Percentiles rank a stretch among this genome's conserved stretches.
Evolutionary conservation across 2,797 vertebrate species (phyloP).

Genomic region (Myotis pilosus): DNA sequence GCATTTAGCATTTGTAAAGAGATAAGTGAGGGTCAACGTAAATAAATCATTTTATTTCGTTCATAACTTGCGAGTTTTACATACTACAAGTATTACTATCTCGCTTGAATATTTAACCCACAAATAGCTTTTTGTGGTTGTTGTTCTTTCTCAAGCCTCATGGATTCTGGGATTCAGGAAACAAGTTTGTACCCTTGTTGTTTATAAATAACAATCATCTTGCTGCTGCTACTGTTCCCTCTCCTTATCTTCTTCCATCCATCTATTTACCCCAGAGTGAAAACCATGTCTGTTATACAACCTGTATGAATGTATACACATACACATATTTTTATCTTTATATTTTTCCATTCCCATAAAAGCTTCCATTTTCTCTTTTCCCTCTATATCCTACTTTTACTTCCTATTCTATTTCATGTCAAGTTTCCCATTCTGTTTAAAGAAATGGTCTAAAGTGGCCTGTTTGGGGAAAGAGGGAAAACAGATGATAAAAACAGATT

Average conservation of each 20-base stretch:
- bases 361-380: conserved; percentile 25
- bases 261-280: background rate
- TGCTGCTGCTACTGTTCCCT: background rate
- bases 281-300: background rate
- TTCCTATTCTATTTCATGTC: conserved; percentile 11
- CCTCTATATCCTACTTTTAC: background rate
- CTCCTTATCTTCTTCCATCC: background rate
- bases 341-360: conserved; percentile 16
- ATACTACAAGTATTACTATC: background rate
- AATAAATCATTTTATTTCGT: conserved; percentile 8
- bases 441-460: background rate
- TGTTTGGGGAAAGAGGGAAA: background rate
- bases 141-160: background rate
- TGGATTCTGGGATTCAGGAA: background rate
- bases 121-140: background rate
- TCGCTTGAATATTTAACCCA: background rate
- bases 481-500: conserved; percentile 10
- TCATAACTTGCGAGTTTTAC: background rate
- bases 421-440: background rate
- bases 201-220: background rate
- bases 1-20: background rate
- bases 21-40: background rate
- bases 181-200: background rate
- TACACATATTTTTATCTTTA: background rate
- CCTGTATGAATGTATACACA: background rate